phyloP scores from a whole-genome alignment of 2,888 invertebrate genomes.

The Heliconius ethilla region DNA sequence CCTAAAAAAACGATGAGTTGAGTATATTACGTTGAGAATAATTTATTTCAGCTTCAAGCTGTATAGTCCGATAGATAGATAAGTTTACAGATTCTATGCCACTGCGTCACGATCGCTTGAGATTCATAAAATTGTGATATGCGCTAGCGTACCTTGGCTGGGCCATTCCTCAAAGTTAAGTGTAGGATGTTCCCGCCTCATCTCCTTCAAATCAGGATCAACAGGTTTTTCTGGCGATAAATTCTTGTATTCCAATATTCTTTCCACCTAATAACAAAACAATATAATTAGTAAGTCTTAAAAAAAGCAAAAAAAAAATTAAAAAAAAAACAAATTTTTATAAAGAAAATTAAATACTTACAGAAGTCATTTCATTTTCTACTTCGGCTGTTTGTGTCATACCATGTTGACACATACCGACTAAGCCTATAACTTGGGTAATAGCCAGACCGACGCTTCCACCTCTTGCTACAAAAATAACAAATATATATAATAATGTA shows the following conservation, averaged over 20 bases:
- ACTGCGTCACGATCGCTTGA: not conserved
- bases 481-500: not conserved
- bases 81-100: not conserved
- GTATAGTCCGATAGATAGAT: no score
- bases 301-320: no score
- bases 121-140: not conserved
- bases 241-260: constrained; percentile 91
- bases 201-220: constrained; percentile 68
- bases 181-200: constrained; percentile 65
- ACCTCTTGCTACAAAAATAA: constrained; percentile 55
- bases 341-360: constrained; percentile 61
- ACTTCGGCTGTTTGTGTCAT: constrained; percentile 93
- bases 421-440: constrained; percentile 86
- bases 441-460: constrained; percentile 82
- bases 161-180: constrained; percentile 74
- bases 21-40: no score
- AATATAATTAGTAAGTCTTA: not conserved
- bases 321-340: not conserved
- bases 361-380: constrained; percentile 91
- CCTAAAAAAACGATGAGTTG: constrained; percentile 52
- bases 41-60: no score
- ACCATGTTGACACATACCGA: constrained; percentile 91
- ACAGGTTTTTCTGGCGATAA: constrained; percentile 84
- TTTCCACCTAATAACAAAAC: constrained; percentile 81
- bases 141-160: constrained; percentile 59